phyloP scores from a whole-genome alignment of 2,113 vertebrate genomes.

The Mus spicilegus region DNA sequence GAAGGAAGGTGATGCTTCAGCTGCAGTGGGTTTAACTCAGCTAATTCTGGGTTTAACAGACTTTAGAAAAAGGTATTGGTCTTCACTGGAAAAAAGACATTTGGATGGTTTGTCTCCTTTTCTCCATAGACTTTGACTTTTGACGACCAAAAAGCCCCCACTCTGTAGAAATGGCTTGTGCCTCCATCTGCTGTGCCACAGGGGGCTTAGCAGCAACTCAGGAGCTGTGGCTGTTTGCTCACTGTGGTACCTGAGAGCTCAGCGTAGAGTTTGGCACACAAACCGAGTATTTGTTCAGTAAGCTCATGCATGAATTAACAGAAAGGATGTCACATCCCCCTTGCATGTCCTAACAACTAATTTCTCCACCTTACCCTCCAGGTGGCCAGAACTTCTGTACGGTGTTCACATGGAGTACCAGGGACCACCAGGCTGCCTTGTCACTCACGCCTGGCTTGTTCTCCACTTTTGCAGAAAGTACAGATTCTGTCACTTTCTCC shows the following conservation, averaged over 20 bases:
- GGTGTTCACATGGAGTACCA: neutral
- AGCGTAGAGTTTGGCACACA: neutral
- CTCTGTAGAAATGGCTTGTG: neutral
- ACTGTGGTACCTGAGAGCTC: neutral
- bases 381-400: neutral
- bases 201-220: fast-evolving
- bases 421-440: neutral
- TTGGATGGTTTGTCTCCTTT: neutral
- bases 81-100: neutral
- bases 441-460: neutral
- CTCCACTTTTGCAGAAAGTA: neutral
- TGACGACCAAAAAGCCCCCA: neutral
- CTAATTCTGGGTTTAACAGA: neutral
- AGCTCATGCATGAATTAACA: neutral
- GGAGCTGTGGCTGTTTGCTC: neutral
- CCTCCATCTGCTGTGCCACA: fast-evolving
- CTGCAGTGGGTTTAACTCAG: neutral
- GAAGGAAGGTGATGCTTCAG: neutral
- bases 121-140: neutral
- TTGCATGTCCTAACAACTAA: neutral
- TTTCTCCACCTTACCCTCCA: neutral
- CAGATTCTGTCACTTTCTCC: neutral
- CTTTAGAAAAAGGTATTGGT: neutral
- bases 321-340: neutral
- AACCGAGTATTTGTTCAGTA: constrained; percentile 12